Evolutionary conservation across 2,888 invertebrate species (phyloP), one percentile per base, ranked within the genome.

Genomic region (Melangyna quadrimaculata): DNA sequence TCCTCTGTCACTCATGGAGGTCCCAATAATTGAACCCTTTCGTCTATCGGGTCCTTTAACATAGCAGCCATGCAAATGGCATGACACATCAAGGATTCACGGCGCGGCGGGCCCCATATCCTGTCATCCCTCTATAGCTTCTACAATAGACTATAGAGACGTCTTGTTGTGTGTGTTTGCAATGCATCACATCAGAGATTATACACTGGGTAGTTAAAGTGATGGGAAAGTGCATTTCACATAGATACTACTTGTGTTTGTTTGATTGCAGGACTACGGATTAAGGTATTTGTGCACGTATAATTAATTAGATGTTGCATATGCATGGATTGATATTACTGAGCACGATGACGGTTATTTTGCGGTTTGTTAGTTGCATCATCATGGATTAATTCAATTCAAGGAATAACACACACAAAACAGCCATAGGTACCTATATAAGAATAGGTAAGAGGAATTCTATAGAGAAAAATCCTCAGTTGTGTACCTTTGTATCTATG

Each of bases 221-320:
- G 81, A 75, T 79, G 79, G 61, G 79, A 74, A 78, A 79, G 70
- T 69, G 77, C 61, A 78, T 69, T 35, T 75, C 67, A 55, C 37
- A 65, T 51, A 57, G 37, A 43, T 53, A 37, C 40, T 53, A 37
- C 40, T 72, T 69, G 57, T 78, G 70, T 74, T 75, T 86, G 86
- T 86, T 86, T 81, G 80, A 77, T 86, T 81, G 81, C 86, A 81
- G 81, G 77, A 81, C 86, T 43, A 63, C 69, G 81, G 86, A 86
- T 86, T 86, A 86, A 86, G 77, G 86, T 77, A 86, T 86, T 86
- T 86, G 81, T 78, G 81, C 81, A 86, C 86, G 81, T 86, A 86
- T 81, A 86, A 86, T 86, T 86, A 86, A 86, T 86, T 86, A 86
- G 86, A 81, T 70, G 80, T 78, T 81, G 81, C 77, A 81, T 86